Base-by-base conservation (phyloP, 2,888 invertebrate genomes). In the Tolmerus cingulatus region DNA sequence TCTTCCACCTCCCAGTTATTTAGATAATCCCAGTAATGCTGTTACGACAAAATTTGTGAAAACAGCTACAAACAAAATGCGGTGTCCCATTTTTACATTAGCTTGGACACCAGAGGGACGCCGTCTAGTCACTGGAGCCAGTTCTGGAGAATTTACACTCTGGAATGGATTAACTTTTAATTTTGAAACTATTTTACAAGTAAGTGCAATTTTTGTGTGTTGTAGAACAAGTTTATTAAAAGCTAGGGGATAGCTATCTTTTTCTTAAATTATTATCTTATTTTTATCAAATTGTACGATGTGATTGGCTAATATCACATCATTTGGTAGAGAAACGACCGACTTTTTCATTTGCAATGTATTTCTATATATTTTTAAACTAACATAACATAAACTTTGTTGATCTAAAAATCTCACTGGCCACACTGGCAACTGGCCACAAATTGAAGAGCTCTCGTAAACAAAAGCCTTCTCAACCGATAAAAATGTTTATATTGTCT, bases 81-180 rank as follows among this genome's bases (percentile, higher is more conserved):
- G 99, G 90, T 99, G 99, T 93, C 99, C 99, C 0, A 98, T 99
- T 90, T 99, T 99, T 92, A 98, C 98, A 90, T 96, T 99, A 92
- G 98, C 98, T 16, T 99, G 99, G 99, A 99, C 99, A 7, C 99
- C 99, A 0, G 99, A 99, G 93, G 99, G 99, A 16, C 95, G 99
- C 89, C 95, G 99, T 90, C 94, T 99, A 88, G 97, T 99, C 7
- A 99, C 99, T 1, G 99, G 99, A 12, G 99, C 99, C 30, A 99
- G 99, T 40, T 99, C 99, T 87, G 99, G 99, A 76, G 99, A 99
- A 93, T 99, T 99, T 91, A 99, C 99, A 0, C 94, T 99, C 3
- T 99, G 99, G 99, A 99, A 99, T 94, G 99, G 99, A 43, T 95
- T 99, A 40, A 99, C 99, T n/a, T 99, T 99, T 93, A 99, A 99